A percentile compares a stretch with the other conserved stretches of the same genome.
Conservation (phyloP, 2,113 vertebrate species). For the Stegastes partitus region DNA sequence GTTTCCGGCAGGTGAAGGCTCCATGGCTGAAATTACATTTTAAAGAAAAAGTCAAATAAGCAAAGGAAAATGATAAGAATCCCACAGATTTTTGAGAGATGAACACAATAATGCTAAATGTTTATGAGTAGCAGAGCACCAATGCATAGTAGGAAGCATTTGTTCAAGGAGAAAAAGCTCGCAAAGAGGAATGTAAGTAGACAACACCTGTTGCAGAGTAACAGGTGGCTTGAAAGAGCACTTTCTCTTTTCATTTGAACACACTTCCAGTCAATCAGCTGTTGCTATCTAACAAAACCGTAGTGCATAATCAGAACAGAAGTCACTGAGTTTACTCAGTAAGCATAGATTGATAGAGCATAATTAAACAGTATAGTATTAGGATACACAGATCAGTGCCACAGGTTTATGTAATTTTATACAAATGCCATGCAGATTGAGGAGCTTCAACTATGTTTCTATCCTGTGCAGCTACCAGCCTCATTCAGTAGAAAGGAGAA, state of each 20-base stretch:
- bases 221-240: conserved; percentile 27
- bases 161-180: background rate
- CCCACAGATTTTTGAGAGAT: background rate
- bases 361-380: too few relatives aligned
- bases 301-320: background rate
- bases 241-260: background rate
- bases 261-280: too few relatives aligned
- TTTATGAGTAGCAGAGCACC: too few relatives aligned
- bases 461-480: background rate
- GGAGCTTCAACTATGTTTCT: background rate
- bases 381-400: too few relatives aligned
- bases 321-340: background rate
- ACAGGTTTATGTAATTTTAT: too few relatives aligned
- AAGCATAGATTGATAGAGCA: background rate
- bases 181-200: too few relatives aligned
- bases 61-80: background rate
- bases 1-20: conserved; percentile 45
- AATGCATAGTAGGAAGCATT: background rate
- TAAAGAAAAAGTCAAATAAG: background rate
- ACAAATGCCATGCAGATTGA: too few relatives aligned
- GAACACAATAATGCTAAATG: background rate
- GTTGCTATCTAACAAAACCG: too few relatives aligned
- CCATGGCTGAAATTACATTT: conserved; percentile 72
- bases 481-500: too few relatives aligned
- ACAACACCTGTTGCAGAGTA: conserved; percentile 18